Evolutionary conservation across 1,140 invertebrate genomes (phyloP).

Genomic region (Sycobia sp.): DNA sequence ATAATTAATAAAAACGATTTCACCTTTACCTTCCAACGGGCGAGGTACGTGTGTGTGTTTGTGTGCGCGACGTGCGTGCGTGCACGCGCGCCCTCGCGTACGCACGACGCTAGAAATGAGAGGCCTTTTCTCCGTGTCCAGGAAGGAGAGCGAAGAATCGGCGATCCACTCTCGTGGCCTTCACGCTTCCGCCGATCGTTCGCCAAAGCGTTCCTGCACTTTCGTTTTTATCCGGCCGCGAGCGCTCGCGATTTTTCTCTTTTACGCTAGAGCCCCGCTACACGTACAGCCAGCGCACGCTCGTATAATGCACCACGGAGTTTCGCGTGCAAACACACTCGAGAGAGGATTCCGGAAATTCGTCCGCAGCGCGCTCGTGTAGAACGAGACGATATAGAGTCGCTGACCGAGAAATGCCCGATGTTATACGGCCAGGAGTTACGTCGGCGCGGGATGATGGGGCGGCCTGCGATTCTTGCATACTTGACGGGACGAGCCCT

Average conservation of each 20-base stretch:
- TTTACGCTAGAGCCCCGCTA: not conserved
- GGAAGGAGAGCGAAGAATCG: conserved; percentile 44
- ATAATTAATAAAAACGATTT: conserved; percentile 33
- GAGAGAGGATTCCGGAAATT: conserved; percentile 22
- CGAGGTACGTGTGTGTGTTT: conserved; percentile 1
- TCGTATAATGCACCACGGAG: too few species aligned
- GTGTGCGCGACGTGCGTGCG: too few species aligned
- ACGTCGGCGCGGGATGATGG: not conserved
- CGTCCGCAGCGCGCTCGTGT: not conserved
- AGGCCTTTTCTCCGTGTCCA: conserved; percentile 53
- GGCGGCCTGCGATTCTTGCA: too few species aligned
- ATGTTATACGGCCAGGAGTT: not conserved
- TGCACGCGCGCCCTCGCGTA: too few species aligned
- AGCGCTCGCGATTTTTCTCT: too few species aligned
- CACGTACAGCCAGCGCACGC: too few species aligned
- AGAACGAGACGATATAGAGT: conserved; percentile 14
- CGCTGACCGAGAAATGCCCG: conserved; percentile 25
- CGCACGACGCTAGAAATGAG: not conserved
- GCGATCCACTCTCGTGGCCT: conserved; percentile 52
- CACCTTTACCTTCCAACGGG: conserved; percentile 34
- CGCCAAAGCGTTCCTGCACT: conserved; percentile 36
- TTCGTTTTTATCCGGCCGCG: conserved; percentile 47
- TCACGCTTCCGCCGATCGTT: conserved; percentile 39
- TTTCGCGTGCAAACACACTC: too few species aligned
- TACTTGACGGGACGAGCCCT: too few species aligned